These are phyloP conservation scores for Aphelinus atriplicis DNA, from an alignment of 1,140 invertebrate species.

Conservation along the genomic window DNA sequence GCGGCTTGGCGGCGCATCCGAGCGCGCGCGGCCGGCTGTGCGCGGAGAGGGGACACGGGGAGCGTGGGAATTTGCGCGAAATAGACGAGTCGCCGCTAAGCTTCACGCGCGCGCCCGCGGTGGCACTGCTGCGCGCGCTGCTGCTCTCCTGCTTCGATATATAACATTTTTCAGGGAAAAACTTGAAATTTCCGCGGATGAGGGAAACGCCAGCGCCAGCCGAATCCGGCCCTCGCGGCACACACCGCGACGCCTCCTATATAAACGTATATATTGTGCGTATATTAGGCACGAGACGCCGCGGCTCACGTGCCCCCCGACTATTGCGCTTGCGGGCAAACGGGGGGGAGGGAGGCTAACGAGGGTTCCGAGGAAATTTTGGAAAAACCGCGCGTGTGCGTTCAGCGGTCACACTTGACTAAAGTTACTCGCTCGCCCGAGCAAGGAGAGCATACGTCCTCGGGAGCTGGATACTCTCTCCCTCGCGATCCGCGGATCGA, in stretches of 20 bases:
- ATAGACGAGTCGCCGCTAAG: conserved; percentile 52
- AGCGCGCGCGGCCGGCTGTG: neutral
- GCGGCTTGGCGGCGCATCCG: neutral
- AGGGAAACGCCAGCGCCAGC: conserved; percentile 46
- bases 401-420: conserved; percentile 60
- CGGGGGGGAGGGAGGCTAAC: neutral
- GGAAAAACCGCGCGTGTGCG: neutral
- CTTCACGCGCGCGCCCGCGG: neutral
- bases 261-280: too few relatives aligned
- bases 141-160: conserved; percentile 64
- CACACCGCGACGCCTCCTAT: neutral
- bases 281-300: too few relatives aligned
- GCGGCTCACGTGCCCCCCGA: neutral
- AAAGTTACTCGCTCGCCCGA: conserved; percentile 57
- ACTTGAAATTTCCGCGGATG: conserved; percentile 61
- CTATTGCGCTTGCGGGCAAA: neutral
- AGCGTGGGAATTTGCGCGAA: conserved; percentile 49
- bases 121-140: conserved; percentile 51
- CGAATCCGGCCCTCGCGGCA: neutral
- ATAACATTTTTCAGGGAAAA: conserved; percentile 65
- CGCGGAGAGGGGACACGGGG: conserved; percentile 15
- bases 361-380: neutral
- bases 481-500: too few relatives aligned
- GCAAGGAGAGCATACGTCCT: conserved; percentile 52
- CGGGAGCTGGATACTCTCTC: conserved; percentile 20